Percentiles rank a stretch among this genome's conserved stretches.
phyloP scores from a whole-genome alignment of 30 jellyfish, hydroid and myxozoan genomes.

The Hydractinia symbiolongicarpus region DNA sequence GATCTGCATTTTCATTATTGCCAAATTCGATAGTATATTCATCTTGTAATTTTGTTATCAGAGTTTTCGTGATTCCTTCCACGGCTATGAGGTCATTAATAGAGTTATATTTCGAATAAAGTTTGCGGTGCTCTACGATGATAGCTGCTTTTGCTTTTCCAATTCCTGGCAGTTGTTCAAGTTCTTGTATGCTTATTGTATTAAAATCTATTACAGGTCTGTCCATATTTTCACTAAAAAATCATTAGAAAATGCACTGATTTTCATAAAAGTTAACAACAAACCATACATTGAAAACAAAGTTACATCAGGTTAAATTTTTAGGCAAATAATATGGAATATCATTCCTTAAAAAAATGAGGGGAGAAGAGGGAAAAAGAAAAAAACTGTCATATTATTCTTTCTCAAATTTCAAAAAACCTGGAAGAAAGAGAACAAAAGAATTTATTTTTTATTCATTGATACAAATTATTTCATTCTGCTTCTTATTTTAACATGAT shows the following conservation, averaged over 20 bases:
- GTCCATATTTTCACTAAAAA: constrained; percentile 7
- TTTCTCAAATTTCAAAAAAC: too few relatives aligned
- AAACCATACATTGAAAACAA: too few relatives aligned
- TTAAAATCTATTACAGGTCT: constrained; percentile 46
- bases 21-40: constrained; percentile 23
- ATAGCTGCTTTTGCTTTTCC: constrained; percentile 82
- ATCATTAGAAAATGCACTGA: neutral
- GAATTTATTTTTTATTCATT: too few relatives aligned
- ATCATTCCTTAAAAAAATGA: too few relatives aligned
- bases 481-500: too few relatives aligned
- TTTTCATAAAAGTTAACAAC: too few relatives aligned
- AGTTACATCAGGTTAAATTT: too few relatives aligned
- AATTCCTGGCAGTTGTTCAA: constrained; percentile 91
- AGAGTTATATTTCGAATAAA: constrained; percentile 43
- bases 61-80: constrained; percentile 50
- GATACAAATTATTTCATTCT: too few relatives aligned
- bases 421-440: too few relatives aligned
- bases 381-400: too few relatives aligned
- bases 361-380: too few relatives aligned
- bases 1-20: neutral
- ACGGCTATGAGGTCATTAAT: constrained; percentile 54
- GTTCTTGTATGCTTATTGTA: constrained; percentile 65
- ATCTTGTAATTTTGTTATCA: constrained; percentile 19
- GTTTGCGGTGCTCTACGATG: constrained; percentile 61
- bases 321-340: too few relatives aligned